Percentiles rank a stretch among this genome's conserved stretches.
phyloP scores from a whole-genome alignment of 2,888 invertebrate species.

The Drosophila parthenogenetica region DNA sequence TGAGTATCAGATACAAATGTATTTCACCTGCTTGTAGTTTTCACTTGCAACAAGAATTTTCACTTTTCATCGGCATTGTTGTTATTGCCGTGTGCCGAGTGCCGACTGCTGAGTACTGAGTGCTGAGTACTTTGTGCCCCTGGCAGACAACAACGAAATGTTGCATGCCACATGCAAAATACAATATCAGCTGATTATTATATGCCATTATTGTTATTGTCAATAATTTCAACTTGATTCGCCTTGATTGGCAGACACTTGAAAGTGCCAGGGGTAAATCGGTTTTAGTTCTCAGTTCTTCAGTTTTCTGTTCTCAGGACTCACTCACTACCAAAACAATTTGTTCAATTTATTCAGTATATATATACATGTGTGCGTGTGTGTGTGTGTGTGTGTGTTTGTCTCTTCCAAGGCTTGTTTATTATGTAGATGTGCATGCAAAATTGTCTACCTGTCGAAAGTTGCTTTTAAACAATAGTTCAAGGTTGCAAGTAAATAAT shows the following conservation, averaged over 20 bases:
- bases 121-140: constrained; percentile 50
- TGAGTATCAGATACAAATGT: constrained; percentile 54
- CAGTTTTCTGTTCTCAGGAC: constrained; percentile 14
- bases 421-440: constrained; percentile 32
- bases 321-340: constrained; percentile 34
- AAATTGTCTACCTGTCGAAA: constrained; percentile 41
- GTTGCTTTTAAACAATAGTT: constrained; percentile 47
- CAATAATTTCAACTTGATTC: constrained; percentile 80
- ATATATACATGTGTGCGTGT: not conserved
- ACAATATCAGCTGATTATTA: constrained; percentile 55
- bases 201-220: constrained; percentile 77
- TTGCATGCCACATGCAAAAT: constrained; percentile 82
- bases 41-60: constrained; percentile 67
- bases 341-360: constrained; percentile 34
- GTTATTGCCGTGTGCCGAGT: constrained; percentile 2
- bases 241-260: constrained; percentile 78
- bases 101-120: constrained; percentile 5
- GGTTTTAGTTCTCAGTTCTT: not conserved
- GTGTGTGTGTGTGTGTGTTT: constrained; percentile 8
- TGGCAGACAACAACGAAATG: constrained; percentile 37
- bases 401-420: constrained; percentile 47
- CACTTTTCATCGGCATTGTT: constrained; percentile 65
- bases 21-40: constrained; percentile 57
- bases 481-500: constrained; percentile 73
- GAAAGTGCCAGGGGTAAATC: constrained; percentile 57